phyloP scores from a whole-genome alignment of 2,797 vertebrate species.

The Acridotheres tristis region DNA sequence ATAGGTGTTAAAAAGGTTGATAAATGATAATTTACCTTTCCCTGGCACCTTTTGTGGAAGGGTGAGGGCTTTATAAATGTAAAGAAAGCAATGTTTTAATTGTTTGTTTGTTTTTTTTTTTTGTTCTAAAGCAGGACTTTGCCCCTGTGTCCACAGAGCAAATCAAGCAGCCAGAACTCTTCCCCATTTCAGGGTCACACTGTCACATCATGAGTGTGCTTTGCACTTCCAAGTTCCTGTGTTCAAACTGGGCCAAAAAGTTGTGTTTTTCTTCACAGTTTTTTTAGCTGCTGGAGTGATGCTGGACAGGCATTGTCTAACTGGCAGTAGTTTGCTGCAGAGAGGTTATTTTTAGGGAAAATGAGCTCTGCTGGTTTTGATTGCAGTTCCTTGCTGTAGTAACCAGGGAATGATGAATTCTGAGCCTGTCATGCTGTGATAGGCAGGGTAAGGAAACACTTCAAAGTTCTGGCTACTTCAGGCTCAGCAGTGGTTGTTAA shows the following conservation, averaged over 20 bases:
- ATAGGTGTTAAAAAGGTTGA: background rate
- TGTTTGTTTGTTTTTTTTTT: no score
- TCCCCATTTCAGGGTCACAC: fast-evolving
- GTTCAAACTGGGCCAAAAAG: background rate
- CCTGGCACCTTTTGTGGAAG: background rate
- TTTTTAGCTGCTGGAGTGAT: background rate
- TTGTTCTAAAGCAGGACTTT: background rate
- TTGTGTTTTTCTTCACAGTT: background rate
- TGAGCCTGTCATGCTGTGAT: background rate
- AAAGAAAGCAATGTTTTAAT: background rate
- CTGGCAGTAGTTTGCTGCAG: background rate
- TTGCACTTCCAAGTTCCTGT: background rate
- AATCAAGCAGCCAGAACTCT: background rate
- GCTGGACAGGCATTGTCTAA: background rate
- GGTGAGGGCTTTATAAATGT: background rate
- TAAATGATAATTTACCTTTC: background rate
- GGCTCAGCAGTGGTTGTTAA: background rate
- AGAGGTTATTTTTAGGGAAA: slow-evolving; percentile 14
- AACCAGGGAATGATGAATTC: background rate
- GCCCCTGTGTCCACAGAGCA: background rate
- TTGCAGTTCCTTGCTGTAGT: background rate
- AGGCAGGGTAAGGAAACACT: background rate
- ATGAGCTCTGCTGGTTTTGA: background rate
- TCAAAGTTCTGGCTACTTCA: background rate
- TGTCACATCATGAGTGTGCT: background rate